phyloP scores from a whole-genome alignment of 2,888 invertebrate species.

The Uropetala carovei region DNA sequence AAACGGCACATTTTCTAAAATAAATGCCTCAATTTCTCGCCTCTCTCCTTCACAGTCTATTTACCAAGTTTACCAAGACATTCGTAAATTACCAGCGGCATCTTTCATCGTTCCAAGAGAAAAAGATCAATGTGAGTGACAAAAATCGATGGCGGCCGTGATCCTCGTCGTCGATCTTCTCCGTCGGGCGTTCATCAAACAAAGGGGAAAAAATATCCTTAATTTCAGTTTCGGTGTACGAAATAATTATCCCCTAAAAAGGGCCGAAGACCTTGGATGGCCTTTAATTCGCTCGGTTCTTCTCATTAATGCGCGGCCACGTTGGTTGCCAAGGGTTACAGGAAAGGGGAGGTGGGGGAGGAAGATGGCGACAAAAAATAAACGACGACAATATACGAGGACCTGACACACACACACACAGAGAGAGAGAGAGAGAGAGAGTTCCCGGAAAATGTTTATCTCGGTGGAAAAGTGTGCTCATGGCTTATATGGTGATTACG shows the following conservation, averaged over 20 bases:
- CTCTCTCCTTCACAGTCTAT: no score
- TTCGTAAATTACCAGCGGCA: no score
- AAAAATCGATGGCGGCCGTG: no score
- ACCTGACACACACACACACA: background rate
- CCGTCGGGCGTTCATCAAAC: no score
- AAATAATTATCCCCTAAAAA: background rate
- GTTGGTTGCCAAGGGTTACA: background rate
- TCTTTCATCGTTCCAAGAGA: no score
- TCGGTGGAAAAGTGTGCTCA: background rate
- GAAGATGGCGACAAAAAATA: background rate
- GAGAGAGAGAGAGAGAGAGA: no score
- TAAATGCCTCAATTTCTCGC: no score
- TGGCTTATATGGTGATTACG: conserved; percentile 22
- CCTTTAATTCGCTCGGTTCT: background rate
- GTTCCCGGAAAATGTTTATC: conserved; percentile 3
- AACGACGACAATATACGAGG: background rate
- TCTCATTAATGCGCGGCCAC: background rate
- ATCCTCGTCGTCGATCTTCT: no score
- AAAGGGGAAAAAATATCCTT: background rate
- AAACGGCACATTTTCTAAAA: no score
- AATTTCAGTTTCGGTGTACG: background rate
- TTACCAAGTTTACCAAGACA: no score
- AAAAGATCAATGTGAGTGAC: no score
- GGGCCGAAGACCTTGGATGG: background rate
- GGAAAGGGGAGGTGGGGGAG: no score